Base-by-base conservation (phyloP, 35 echinoderm and acorn worm species). In the Ophiothrix spiculata region DNA sequence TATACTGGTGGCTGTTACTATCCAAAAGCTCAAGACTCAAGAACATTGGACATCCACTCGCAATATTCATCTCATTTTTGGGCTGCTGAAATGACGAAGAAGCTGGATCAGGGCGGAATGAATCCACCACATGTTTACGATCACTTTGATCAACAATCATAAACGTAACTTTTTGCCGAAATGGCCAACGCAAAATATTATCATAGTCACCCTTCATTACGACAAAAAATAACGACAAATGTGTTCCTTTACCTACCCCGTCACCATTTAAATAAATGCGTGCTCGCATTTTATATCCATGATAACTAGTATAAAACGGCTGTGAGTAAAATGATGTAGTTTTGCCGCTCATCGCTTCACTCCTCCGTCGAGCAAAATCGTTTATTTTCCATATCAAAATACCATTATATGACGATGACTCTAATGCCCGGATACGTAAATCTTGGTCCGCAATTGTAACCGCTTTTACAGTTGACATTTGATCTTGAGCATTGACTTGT, bases 51-150 rank as follows among this genome's bases (percentile, higher is more conserved):
- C 88, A 95, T 0, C 93, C 93, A 31, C 83, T 82, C 21, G 93
- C 93, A 28, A 95, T 87, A 49, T 95, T 95, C 89, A 95, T 88
- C n/a, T 95, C 89, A 33, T 46, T 88, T 32, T 10, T 81, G 17
- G 94, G 94, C 69, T 83, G 74, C 80, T 92, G 81, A 42, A 97
- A 97, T 11, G 90, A 92, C 13, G 83, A 85, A 69, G 90, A 92
- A 11, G 60, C 40, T 31, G 94, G 90, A 74, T 97, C 94, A 0
- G 94, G 94, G 41, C 90, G 63, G 64, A 97, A 97, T 36, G 94
- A 83, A 36, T 97, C 94, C 0, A 84, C 69, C 28, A 97, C 34
- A 35, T 79, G 60, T 13, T 83, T 45, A 1, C 79, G 45, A 19
- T 75, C 83, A 39, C 46, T 90, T 74, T 93, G 89, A 80, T 85